A percentile compares a stretch with the other conserved stretches of the same genome.
These are phyloP conservation scores for Phorcus lineatus DNA, from an alignment of 2,888 invertebrate genomes.

Conservation along the genomic window DNA sequence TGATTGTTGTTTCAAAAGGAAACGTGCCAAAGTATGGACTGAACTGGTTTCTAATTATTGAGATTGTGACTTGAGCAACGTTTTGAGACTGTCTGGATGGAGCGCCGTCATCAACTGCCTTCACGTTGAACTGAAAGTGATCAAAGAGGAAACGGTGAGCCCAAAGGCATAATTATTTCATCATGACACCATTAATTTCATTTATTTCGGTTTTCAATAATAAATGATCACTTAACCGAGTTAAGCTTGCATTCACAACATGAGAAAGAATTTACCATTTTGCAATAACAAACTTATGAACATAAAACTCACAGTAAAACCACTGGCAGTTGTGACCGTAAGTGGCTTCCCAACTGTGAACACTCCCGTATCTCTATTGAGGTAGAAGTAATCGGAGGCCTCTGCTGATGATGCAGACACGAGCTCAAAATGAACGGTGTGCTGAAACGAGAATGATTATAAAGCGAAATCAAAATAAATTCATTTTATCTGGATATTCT, in stretches of 20 bases:
- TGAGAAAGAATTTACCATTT: neutral
- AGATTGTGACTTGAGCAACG: slow-evolving; percentile 52
- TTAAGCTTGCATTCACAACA: too few relatives aligned
- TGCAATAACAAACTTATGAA: neutral
- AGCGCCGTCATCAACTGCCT: slow-evolving; percentile 60
- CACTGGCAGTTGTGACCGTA: slow-evolving; percentile 41
- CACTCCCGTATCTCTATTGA: slow-evolving; percentile 60
- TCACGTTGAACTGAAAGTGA: slow-evolving; percentile 46
- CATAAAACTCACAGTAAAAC: slow-evolving; percentile 44
- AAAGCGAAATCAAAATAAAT: neutral
- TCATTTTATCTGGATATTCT: neutral
- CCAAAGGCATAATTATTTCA: too few relatives aligned
- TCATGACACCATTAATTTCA: too few relatives aligned
- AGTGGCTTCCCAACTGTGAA: slow-evolving; percentile 57
- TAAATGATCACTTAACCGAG: too few relatives aligned
- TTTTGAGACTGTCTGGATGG: slow-evolving; percentile 38
- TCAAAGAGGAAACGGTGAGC: too few relatives aligned
- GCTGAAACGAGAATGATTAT: slow-evolving; percentile 37
- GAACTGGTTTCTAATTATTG: slow-evolving; percentile 56
- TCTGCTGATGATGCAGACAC: slow-evolving; percentile 37
- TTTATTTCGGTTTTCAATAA: too few relatives aligned
- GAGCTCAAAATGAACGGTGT: slow-evolving; percentile 45
- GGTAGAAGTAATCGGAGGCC: slow-evolving; percentile 58
- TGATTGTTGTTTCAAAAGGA: slow-evolving; percentile 50
- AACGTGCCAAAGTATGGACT: slow-evolving; percentile 56